Evolutionary conservation across 2,113 vertebrate genomes (phyloP).

Genomic region (Rhineura floridana): DNA sequence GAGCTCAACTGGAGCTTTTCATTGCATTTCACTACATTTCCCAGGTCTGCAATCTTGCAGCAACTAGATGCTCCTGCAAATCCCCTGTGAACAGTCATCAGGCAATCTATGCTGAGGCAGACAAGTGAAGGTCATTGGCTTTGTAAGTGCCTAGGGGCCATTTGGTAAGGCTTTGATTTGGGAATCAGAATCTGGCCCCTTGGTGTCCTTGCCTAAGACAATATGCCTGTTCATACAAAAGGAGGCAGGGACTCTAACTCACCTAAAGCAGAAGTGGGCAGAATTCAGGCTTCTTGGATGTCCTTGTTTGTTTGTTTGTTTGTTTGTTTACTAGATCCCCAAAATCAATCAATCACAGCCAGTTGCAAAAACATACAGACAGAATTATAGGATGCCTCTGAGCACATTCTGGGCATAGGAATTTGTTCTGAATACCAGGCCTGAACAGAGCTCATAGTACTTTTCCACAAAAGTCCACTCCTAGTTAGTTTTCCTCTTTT

Average conservation of each 20-base stretch:
- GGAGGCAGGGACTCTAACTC: background rate
- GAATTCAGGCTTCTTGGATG: too few species aligned
- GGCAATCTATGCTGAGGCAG: background rate
- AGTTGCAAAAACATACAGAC: too few species aligned
- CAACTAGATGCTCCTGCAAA: background rate
- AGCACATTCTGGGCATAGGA: too few species aligned
- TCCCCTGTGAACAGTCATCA: background rate
- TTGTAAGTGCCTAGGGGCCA: background rate
- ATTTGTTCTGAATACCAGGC: too few species aligned
- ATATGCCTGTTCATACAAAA: background rate
- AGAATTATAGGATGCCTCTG: too few species aligned
- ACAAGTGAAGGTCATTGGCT: background rate
- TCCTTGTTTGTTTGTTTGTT: too few species aligned
- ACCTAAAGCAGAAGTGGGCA: too few species aligned
- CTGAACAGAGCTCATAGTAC: too few species aligned
- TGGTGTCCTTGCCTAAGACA: background rate
- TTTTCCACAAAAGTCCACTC: too few species aligned
- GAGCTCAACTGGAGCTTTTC: conserved; percentile 18
- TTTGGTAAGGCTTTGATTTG: background rate
- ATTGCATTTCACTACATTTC: conserved; percentile 14
- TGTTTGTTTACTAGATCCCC: too few species aligned
- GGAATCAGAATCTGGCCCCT: background rate
- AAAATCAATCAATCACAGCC: too few species aligned
- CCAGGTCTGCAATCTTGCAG: conserved; percentile 1
- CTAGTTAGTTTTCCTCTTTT: too few species aligned